Evolutionary conservation across 2,797 vertebrate genomes (phyloP).

Genomic region (Limnodromus scolopaceus): DNA sequence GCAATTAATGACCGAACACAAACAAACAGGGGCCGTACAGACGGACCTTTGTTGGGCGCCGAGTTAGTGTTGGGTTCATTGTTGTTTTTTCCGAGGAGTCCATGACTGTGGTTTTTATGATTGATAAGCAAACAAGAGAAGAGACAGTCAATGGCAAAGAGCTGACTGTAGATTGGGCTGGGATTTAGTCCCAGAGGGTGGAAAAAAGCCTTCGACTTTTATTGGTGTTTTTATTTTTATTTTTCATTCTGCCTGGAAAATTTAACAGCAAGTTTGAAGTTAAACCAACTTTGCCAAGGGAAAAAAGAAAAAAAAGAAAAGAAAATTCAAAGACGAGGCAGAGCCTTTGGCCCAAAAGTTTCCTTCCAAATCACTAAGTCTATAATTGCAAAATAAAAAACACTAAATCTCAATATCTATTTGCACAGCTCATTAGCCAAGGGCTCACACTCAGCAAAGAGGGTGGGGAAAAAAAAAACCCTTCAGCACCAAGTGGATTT

Average conservation of each 20-base stretch:
- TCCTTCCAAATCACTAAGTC: slow-evolving; percentile 69
- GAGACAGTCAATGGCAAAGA: not conserved
- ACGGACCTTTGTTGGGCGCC: not conserved
- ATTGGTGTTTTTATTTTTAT: not conserved
- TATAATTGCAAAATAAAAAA: slow-evolving; percentile 74
- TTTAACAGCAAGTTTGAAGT: not conserved
- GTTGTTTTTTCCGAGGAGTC: not conserved
- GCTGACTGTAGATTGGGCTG: not conserved
- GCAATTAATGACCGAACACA: not conserved
- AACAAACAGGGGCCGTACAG: not conserved
- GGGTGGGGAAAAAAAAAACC: not conserved
- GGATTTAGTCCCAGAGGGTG: not conserved
- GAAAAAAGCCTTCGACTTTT: not conserved
- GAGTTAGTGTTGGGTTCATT: not conserved
- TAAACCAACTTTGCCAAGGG: not conserved
- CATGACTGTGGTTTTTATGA: not conserved
- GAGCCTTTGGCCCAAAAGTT: slow-evolving; percentile 64
- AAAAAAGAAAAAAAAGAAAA: not conserved
- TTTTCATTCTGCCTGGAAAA: slow-evolving; percentile 6
- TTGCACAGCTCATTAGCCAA: slow-evolving; percentile 79
- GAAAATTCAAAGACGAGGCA: slow-evolving; percentile 4
- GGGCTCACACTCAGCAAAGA: slow-evolving; percentile 70
- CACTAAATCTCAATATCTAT: slow-evolving; percentile 75
- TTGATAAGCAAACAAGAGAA: not conserved
- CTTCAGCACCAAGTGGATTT: slow-evolving; percentile 46